Evolutionary conservation across 2,113 vertebrate species (phyloP).

Genomic region (Odocoileus virginianus): DNA sequence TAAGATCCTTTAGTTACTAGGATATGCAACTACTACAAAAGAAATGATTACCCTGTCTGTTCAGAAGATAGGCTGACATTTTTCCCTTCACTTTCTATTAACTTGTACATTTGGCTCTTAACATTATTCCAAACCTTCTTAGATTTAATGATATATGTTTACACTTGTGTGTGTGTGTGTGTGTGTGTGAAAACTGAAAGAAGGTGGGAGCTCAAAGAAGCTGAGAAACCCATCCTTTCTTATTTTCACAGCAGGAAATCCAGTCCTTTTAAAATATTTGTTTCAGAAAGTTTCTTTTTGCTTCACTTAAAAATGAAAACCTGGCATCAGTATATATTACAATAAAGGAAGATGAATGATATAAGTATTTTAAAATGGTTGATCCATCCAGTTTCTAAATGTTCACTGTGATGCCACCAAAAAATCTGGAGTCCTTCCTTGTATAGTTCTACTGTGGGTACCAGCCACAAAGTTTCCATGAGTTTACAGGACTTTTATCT

Average conservation of each 20-base stretch:
- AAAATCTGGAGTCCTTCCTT: background rate
- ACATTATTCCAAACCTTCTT: background rate
- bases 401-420: background rate
- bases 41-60: background rate
- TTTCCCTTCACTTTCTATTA: background rate
- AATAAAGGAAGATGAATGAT: background rate
- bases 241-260: background rate
- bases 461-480: background rate
- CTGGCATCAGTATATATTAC: background rate
- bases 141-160: background rate
- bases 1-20: constrained; percentile 6
- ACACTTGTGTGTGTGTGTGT: background rate
- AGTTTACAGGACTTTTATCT: background rate
- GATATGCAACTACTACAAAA: background rate
- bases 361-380: background rate
- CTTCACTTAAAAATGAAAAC: constrained; percentile 40
- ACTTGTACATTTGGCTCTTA: background rate
- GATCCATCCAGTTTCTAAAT: background rate
- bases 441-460: background rate
- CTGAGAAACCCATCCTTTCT: background rate
- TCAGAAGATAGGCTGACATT: background rate
- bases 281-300: background rate
- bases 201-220: background rate
- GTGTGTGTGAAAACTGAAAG: background rate
- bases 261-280: background rate